phyloP scores from a whole-genome alignment of 2,888 invertebrate species.

The Amblyjoppa proteus region DNA sequence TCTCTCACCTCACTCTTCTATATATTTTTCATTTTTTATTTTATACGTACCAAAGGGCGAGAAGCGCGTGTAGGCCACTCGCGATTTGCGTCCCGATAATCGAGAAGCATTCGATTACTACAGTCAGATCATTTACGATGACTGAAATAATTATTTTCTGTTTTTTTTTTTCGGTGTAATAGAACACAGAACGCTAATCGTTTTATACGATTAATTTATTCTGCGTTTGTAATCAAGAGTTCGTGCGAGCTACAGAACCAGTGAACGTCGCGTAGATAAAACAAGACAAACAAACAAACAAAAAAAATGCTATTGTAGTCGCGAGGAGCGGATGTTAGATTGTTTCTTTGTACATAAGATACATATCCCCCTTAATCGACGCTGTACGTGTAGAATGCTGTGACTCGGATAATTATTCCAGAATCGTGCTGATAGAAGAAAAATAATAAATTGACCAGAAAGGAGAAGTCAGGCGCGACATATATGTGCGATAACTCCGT shows the following conservation, averaged over 20 bases:
- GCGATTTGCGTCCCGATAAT: conserved; percentile 53
- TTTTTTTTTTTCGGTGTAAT: conserved; percentile 49
- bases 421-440: conserved; percentile 31
- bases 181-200: conserved; percentile 44
- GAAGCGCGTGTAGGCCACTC: conserved; percentile 37
- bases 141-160: conserved; percentile 35
- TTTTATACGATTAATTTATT: conserved; percentile 53
- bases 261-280: conserved; percentile 66
- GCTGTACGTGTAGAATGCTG: conserved; percentile 46
- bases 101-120: conserved; percentile 45
- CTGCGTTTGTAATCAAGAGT: conserved; percentile 51
- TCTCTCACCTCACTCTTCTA: conserved; percentile 28
- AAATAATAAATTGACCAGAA: conserved; percentile 56
- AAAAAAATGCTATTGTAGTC: conserved; percentile 62
- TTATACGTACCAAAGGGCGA: conserved; percentile 62
- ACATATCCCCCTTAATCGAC: conserved; percentile 79
- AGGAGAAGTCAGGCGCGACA: conserved; percentile 40
- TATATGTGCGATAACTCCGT: conserved; percentile 34
- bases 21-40: conserved; percentile 54
- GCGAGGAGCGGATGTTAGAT: conserved; percentile 62
- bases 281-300: neutral
- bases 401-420: conserved; percentile 34
- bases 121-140: conserved; percentile 44
- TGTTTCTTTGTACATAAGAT: conserved; percentile 83
- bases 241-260: conserved; percentile 66